Base-by-base conservation (phyloP, 2,888 invertebrate genomes). In the Epirrhoe alternata region DNA sequence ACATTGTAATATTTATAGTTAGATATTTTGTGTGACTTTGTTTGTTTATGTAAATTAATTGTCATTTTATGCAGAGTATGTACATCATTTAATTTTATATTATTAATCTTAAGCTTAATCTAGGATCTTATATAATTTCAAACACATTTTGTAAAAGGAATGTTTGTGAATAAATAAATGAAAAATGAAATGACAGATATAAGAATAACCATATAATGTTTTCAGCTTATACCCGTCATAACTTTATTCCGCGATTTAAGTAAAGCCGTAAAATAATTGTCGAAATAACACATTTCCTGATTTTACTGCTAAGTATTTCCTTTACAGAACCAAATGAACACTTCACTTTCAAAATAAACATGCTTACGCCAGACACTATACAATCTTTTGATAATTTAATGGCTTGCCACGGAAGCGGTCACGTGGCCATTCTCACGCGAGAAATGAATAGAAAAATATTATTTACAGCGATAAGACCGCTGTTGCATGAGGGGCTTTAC, bases 351-450 rank as follows among this genome's bases (percentile, higher is more conserved):
- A 10, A 54, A 54, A 54, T 54, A 54, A 54, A 54, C 35, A 54
- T 54, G 33, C 33, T 35, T 35, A 52, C n/a, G 53, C 8, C 35
- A 54, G 53, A 35, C 53, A 54, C 16, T 50, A 50, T 17, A 54
- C 53, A 54, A 54, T 54, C 53, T 54, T 54, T 54, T 54, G 14
- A 16, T 54, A 54, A 35, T 54, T 54, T 54, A 35, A 54, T 54
- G 35, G 33, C 17, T 35, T 33, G 38, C 38, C 12, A 42, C 38
- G 16, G 30, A 31, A 35, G 3, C 17, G 53, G 53, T 54, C 53
- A 54, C 53, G 53, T 54, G 35, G 53, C 35, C 16, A 54, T 54
- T 54, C 35, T 54, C 53, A 54, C 53, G 53, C 53, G 35, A 54
- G 35, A 16, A 47, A 10, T 45, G 30, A 31, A 58, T 12, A 55